Evolutionary conservation across 2,888 invertebrate species (phyloP), one percentile per base, ranked within the genome.

Genomic region (Thelaira solivaga): DNA sequence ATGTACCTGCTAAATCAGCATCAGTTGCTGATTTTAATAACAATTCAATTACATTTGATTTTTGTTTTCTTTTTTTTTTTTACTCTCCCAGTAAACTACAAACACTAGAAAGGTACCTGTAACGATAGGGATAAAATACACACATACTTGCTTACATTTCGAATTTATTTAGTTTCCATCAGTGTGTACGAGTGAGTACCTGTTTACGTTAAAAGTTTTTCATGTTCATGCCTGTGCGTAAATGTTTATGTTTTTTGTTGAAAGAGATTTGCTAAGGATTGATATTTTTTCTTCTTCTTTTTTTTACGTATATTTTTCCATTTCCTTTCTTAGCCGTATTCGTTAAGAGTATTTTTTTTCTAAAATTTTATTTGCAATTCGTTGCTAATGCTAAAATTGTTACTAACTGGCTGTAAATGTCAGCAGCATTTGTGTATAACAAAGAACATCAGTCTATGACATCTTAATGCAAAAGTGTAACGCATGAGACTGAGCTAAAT

Each of bases 21-120:
- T 76, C 79, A 79, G 76, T 74, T 80, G 76, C 73, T 59, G 49
- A n/a, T n/a, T 74, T 80, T 68, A 39, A 47, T 49, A 79, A 71
- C 73, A 80, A 80, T 79, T 80, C 76, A 80, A 79, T 80, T 79
- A 80, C 74, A 73, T 76, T 62, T 73, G 71, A 76, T 79, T 76
- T 64, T n/a, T n/a, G n/a, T n/a, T n/a, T n/a, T n/a, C n/a, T n/a
- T n/a, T n/a, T n/a, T n/a, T n/a, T n/a, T 78, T 68, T 78, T 72
- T 65, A 36, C 57, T 68, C 55, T 72, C 59, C 39, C 67, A 45
- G 39, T 31, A 53, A 51, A 31, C 20, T 22, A 5, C 53, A 31
- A 13, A 53, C 20, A 62, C 4, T 24, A 3, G 11, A 36, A 34
- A 65, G 18, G 36, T 62, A 47, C n/a, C n/a, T 39, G 20, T 53